phyloP scores from a whole-genome alignment of 2,888 invertebrate species.

The Sipha maydis region DNA sequence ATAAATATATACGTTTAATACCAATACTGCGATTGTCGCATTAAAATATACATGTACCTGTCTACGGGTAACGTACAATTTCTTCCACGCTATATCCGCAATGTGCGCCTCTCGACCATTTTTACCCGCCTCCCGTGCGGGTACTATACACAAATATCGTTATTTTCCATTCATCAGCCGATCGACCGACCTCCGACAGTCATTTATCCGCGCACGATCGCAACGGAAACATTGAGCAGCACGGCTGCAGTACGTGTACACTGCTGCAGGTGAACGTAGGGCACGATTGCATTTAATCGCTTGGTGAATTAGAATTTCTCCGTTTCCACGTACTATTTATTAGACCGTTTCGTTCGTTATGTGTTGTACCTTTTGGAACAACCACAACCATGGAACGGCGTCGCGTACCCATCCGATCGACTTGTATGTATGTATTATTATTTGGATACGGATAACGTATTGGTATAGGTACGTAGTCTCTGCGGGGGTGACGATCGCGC shows the following conservation, averaged over 20 bases:
- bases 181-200: neutral
- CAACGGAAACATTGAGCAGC: too few relatives aligned
- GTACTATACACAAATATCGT: neutral
- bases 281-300: neutral
- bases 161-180: neutral
- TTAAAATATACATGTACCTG: neutral
- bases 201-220: neutral
- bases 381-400: neutral
- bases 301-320: slow-evolving; percentile 14
- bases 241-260: too few relatives aligned
- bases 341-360: neutral
- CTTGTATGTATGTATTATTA: neutral
- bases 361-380: neutral
- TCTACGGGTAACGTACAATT: neutral
- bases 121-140: neutral
- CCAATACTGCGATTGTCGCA: too few relatives aligned
- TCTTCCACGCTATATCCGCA: neutral
- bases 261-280: neutral
- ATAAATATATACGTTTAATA: too few relatives aligned
- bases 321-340: neutral
- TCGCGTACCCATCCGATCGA: neutral
- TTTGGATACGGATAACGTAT: neutral
- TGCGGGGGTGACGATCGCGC: slow-evolving; percentile 49
- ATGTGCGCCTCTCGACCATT: too few relatives aligned
- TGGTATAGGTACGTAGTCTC: neutral